Percentiles rank a stretch among this genome's conserved stretches.
phyloP scores from a whole-genome alignment of 2,888 invertebrate genomes.

The Leucophenga maculata region DNA sequence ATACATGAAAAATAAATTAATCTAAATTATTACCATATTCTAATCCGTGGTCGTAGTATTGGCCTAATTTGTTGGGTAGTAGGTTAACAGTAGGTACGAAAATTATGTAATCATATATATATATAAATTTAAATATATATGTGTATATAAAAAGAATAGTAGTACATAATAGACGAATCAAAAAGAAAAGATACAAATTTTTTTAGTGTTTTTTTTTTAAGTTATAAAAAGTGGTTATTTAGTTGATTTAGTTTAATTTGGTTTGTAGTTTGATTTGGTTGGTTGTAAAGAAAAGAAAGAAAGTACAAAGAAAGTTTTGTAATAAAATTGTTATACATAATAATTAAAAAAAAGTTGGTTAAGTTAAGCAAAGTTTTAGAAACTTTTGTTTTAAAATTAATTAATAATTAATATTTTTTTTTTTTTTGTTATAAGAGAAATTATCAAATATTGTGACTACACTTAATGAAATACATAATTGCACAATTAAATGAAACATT shows the following conservation, averaged over 20 bases:
- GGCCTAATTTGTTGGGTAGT: constrained; percentile 76
- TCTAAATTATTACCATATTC: constrained; percentile 86
- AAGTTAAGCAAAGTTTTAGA: neutral
- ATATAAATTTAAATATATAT: neutral
- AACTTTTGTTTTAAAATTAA: constrained; percentile 27
- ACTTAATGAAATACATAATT: neutral
- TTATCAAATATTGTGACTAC: constrained; percentile 21
- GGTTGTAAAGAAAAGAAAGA: constrained; percentile 36
- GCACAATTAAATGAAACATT: constrained; percentile 33
- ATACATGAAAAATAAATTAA: constrained; percentile 59
- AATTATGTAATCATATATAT: constrained; percentile 15
- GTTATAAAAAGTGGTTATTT: too few relatives aligned
- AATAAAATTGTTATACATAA: too few relatives aligned
- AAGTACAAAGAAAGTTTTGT: constrained; percentile 37
- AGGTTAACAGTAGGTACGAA: constrained; percentile 19
- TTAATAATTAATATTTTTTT: constrained; percentile 12
- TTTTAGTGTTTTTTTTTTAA: constrained; percentile 6
- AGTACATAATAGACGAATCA: constrained; percentile 30
- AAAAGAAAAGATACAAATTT: constrained; percentile 22
- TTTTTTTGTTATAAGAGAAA: constrained; percentile 18
- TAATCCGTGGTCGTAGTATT: constrained; percentile 91
- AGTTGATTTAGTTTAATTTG: constrained; percentile 23
- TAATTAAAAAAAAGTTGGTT: constrained; percentile 25
- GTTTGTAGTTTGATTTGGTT: constrained; percentile 31
- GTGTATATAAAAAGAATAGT: constrained; percentile 31